Percentiles rank a stretch among this genome's conserved stretches.
Conservation (phyloP, 2,113 vertebrate genomes). For the Lipotes vexillifer region DNA sequence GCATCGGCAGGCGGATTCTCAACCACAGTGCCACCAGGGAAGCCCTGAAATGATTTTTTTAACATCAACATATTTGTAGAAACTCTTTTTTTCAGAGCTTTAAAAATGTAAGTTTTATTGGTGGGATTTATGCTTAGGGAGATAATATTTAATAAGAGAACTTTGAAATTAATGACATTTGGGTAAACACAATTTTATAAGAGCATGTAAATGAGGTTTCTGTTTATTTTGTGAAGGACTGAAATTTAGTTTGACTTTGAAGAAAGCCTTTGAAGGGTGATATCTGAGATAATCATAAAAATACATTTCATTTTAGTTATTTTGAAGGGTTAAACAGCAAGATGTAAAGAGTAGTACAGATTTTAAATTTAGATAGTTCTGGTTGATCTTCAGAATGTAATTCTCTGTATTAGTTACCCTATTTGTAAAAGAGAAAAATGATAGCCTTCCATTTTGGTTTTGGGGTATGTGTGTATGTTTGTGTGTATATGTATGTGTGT, state of each 20-base stretch:
- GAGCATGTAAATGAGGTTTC: neutral
- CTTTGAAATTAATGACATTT: neutral
- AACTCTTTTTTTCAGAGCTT: neutral
- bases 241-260: conserved; percentile 18
- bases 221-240: neutral
- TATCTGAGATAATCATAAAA: neutral
- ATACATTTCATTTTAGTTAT: neutral
- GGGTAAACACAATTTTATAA: neutral
- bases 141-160: neutral
- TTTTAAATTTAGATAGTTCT: neutral
- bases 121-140: neutral
- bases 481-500: neutral
- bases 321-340: neutral
- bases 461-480: neutral
- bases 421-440: neutral
- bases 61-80: neutral
- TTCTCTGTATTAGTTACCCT: neutral
- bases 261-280: neutral
- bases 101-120: neutral
- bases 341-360: neutral
- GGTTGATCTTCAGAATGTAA: neutral
- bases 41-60: neutral
- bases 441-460: neutral
- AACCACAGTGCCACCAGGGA: no score
- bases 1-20: no score